phyloP scores from a whole-genome alignment of 2,797 vertebrate genomes.

The Gallinago stenura region DNA sequence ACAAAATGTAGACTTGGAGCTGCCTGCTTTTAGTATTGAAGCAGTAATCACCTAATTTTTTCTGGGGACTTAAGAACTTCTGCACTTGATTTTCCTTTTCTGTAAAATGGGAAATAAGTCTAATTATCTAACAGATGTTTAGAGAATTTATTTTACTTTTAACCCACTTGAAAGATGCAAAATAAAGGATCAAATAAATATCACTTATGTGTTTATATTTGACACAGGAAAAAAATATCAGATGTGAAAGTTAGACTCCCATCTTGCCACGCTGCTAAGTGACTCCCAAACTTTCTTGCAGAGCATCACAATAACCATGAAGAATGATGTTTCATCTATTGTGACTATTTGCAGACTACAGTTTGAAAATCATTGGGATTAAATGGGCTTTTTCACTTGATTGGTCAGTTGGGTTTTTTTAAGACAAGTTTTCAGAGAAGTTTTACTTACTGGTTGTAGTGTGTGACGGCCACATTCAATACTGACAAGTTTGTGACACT shows the following conservation, averaged over 20 bases:
- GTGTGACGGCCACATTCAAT: constrained; percentile 90
- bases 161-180: neutral
- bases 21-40: neutral
- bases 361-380: neutral
- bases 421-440: neutral
- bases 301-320: neutral
- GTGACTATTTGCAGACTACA: neutral
- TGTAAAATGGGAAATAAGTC: neutral
- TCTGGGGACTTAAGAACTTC: neutral
- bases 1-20: neutral
- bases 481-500: constrained; percentile 96
- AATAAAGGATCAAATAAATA: neutral
- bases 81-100: neutral
- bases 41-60: neutral
- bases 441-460: constrained; percentile 78
- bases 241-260: neutral
- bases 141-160: neutral
- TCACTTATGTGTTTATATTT: neutral
- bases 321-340: neutral
- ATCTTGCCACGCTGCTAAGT: neutral
- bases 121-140: neutral
- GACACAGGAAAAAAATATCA: neutral
- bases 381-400: neutral
- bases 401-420: neutral
- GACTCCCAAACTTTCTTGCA: neutral